Base-by-base conservation (phyloP, 2,113 vertebrate species). In the Hemiprocne comata region DNA sequence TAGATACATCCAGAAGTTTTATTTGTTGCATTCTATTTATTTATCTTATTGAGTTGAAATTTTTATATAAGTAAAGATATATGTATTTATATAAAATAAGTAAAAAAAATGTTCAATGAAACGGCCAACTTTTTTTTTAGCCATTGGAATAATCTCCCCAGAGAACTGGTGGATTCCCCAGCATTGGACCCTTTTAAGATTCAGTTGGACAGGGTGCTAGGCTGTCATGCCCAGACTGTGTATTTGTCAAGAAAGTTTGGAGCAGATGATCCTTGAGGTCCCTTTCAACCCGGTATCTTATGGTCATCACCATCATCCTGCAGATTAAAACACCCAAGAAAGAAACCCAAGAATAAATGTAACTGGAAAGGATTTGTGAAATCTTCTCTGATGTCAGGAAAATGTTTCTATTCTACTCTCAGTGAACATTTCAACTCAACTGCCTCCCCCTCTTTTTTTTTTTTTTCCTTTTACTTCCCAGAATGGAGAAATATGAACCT, bases 401-500 rank as follows among this genome's bases (percentile, higher is more conserved):
- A 69, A 61, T 62, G 19, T 28, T 85, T 85, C 7, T 77, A 13
- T 58, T 62, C 20, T 17, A 11, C 70, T 85, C 6, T 57, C 11
- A 46, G 9, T 36, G 17, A 61, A 34, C 1, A 4, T 51, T 36
- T 48, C 16, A 46, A 55, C 8, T 40, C 57, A 70, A 48, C 40
- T 73, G 4, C 6, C 31, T 66, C 17, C 2, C 2, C 18, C 5
- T 11, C 19, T 20, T 28, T 36, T 54, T 38, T 31, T 23, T 20
- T 54, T 40, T 21, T 31, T 12, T 16, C 42, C 3, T 13, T 23
- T 6, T 20, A 5, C 2, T 5, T 2, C 10, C 4, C 24, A 40
- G 18, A 54, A 84, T 7, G 19, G 2, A 34, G 14, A 62, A 75
- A 57, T 26, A 36, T 24, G 14, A 54, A 62, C 4, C 17, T 62